Evolutionary conservation across 2,888 invertebrate species (phyloP).

Genomic region (Agrotis segetum): DNA sequence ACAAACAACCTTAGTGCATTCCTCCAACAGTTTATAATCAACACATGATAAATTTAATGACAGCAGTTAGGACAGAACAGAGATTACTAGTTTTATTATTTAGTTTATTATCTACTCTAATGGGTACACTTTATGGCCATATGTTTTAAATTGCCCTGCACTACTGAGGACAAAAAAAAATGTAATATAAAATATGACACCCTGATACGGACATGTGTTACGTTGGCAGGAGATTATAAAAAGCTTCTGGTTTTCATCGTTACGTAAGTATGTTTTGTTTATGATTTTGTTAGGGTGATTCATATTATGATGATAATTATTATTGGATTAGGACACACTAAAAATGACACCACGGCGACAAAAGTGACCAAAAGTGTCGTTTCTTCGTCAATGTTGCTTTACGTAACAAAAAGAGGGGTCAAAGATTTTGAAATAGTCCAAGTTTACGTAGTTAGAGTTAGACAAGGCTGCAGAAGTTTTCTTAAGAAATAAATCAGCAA

Average conservation of each 20-base stretch:
- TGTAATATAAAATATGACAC: neutral
- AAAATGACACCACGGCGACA: too few relatives aligned
- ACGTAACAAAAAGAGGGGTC: too few relatives aligned
- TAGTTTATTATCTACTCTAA: conserved; percentile 54
- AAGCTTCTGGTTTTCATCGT: neutral
- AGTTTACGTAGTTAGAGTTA: too few relatives aligned
- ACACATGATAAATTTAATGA: conserved; percentile 62
- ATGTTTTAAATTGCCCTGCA: conserved; percentile 52
- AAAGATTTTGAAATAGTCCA: too few relatives aligned
- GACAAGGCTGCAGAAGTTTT: too few relatives aligned
- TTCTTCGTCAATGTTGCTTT: too few relatives aligned
- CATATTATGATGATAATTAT: too few relatives aligned
- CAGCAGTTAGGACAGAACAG: conserved; percentile 57
- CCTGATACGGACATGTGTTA: conserved; percentile 21
- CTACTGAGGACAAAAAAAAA: conserved; percentile 32
- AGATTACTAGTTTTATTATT: conserved; percentile 61
- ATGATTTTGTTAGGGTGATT: neutral
- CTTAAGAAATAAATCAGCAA: too few relatives aligned
- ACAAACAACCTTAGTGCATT: conserved; percentile 28
- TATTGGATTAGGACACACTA: too few relatives aligned
- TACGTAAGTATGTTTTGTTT: neutral
- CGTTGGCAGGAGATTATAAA: neutral
- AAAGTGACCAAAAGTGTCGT: too few relatives aligned
- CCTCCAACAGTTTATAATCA: conserved; percentile 30
- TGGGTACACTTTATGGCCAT: conserved; percentile 54